These are phyloP conservation scores for Oreochromis mossambicus DNA, from an alignment of 2,797 vertebrate species.

Conservation along the genomic window DNA sequence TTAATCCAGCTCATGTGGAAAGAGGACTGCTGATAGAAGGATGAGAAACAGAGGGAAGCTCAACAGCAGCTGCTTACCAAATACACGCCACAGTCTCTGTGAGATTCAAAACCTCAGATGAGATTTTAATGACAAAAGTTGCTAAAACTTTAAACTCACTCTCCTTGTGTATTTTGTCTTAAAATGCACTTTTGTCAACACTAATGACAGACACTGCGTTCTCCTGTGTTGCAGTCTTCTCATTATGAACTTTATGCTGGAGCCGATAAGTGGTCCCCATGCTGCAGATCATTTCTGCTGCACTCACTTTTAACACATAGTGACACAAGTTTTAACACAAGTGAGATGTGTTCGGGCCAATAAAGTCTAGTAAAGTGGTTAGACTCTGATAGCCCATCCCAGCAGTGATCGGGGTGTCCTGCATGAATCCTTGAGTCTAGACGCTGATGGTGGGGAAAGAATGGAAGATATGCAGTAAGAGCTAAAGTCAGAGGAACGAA, in stretches of 20 bases:
- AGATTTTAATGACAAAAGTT: conserved; percentile 44
- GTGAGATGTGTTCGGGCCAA: background rate
- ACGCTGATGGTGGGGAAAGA: background rate
- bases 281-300: background rate
- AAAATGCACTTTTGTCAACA: background rate
- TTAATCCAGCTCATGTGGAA: background rate
- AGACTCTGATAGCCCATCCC: background rate
- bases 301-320: background rate
- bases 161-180: background rate
- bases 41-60: background rate
- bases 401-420: background rate
- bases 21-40: background rate
- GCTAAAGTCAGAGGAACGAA: background rate
- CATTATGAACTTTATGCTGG: background rate
- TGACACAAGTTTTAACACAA: too few species aligned
- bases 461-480: background rate
- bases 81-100: background rate
- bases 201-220: background rate
- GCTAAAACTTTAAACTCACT: conserved; percentile 15
- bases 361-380: background rate
- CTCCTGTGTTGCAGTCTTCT: background rate
- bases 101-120: conserved; percentile 17
- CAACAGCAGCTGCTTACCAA: conserved; percentile 21
- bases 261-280: background rate
- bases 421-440: background rate